Base-by-base conservation (phyloP, 2,888 invertebrate genomes). In the Gymnocheta viridis region DNA sequence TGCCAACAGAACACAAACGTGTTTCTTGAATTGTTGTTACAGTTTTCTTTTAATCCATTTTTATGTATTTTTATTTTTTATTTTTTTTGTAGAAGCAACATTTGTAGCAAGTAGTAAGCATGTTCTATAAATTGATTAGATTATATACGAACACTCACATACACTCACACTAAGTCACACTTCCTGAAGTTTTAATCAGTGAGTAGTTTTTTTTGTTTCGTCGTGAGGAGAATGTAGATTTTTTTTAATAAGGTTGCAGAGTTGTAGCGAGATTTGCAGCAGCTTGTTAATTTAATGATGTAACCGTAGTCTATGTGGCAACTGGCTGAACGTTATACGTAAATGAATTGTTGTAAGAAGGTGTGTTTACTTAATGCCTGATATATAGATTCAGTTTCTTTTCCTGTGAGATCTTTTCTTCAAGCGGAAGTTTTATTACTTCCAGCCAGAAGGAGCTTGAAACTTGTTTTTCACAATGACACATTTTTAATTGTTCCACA, bases 211-310 rank as follows among this genome's bases (percentile, higher is more conserved):
- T 58, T 12, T 56, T 41, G 44, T 19, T 12, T 24, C 14, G n/a
- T 10, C 22, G 27, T 17, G 17, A 44, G 49, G 49, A 47, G 24
- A 47, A 47, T 56, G 22, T 27, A 32, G 1, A 9, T 44, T 47
- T 47, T 56, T 22, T 58, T 67, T n/a, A n/a, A 47, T 66, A 44
- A n/a, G 47, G 67, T 58, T 47, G 67, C 38, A 58, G 38, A 19
- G 64, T 72, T 79, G 47, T 56, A n/a, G 27, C 14, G 54, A 82
- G 81, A 82, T 76, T 81, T 80, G 77, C 62, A 72, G 82, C 72
- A 67, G 78, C 80, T 86, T 86, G 90, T 89, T 88, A 87, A 89
- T 88, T 89, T 89, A 90, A 89, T 89, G 89, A 89, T 86, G 87
- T 89, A 87, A 89, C 89, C 88, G 56, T 41, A 49, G 72, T 56